Conservation (phyloP, 2,888 invertebrate species). For the Agrochola macilenta region DNA sequence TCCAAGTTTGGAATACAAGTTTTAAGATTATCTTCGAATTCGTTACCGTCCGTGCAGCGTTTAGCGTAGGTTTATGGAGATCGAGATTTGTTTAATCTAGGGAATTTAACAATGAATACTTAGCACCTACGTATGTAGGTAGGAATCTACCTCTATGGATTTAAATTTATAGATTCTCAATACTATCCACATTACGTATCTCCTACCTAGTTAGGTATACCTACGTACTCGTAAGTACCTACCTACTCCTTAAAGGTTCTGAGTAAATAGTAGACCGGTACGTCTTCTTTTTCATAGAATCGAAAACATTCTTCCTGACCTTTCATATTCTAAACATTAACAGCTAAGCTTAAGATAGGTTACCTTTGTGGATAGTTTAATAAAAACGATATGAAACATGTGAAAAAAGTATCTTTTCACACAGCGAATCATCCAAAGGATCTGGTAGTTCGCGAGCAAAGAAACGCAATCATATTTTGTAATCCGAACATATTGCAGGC, state of each 20-base stretch:
- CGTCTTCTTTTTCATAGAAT: background rate
- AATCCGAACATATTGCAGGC: slow-evolving; percentile 88
- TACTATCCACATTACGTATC: background rate
- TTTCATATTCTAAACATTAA: background rate
- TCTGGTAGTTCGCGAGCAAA: slow-evolving; percentile 66
- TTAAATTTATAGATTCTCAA: too few relatives aligned
- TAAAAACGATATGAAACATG: slow-evolving; percentile 6
- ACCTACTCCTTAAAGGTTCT: background rate
- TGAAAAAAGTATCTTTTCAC: slow-evolving; percentile 14
- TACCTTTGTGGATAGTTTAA: background rate
- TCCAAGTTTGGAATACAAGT: background rate
- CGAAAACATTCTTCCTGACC: background rate
- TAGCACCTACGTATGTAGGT: background rate
- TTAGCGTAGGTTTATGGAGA: background rate
- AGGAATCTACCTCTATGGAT: background rate
- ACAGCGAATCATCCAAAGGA: slow-evolving; percentile 14
- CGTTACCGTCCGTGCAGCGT: background rate
- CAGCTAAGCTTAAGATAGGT: background rate
- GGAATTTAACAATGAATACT: background rate
- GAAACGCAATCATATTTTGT: slow-evolving; percentile 82
- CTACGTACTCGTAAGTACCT: too few relatives aligned
- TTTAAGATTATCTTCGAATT: background rate
- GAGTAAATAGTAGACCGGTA: too few relatives aligned
- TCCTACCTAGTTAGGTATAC: too few relatives aligned
- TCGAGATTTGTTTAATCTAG: background rate